phyloP scores from a whole-genome alignment of 2,113 vertebrate species.

The Theristicus caerulescens region DNA sequence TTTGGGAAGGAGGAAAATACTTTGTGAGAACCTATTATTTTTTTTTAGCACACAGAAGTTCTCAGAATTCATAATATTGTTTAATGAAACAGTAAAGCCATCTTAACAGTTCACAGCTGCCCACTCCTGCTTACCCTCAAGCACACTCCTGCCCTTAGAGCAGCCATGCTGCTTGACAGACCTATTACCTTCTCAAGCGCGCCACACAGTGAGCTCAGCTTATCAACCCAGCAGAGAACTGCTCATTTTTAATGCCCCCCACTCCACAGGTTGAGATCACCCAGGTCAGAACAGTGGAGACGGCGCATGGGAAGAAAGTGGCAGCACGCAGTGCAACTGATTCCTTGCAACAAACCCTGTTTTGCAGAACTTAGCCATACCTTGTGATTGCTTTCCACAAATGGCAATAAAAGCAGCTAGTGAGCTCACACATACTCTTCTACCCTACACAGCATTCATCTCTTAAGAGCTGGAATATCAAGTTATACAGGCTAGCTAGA shows the following conservation, averaged over 20 bases:
- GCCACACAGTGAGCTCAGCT: not conserved
- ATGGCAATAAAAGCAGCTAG: not conserved
- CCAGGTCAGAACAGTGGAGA: not conserved
- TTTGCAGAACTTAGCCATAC: not conserved
- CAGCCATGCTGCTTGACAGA: not conserved
- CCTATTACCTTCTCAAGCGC: not conserved
- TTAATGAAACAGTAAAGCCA: not conserved
- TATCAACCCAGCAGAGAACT: not conserved
- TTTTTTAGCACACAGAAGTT: not conserved
- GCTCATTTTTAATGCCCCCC: not conserved
- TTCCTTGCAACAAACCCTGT: not conserved
- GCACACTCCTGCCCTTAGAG: not conserved
- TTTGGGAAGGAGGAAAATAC: not conserved
- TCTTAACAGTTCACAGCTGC: not conserved
- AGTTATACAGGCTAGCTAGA: not conserved
- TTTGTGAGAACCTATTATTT: not conserved
- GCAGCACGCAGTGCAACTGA: not conserved
- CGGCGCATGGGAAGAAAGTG: rapidly evolving
- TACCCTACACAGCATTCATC: not conserved
- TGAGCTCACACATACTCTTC: not conserved
- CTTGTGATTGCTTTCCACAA: not conserved
- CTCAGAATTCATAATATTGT: not conserved
- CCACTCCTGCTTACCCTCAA: not conserved
- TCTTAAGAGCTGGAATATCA: not conserved
- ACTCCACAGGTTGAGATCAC: not conserved